Base-by-base conservation (phyloP, 2,113 vertebrate genomes). In the Calonectris borealis region DNA sequence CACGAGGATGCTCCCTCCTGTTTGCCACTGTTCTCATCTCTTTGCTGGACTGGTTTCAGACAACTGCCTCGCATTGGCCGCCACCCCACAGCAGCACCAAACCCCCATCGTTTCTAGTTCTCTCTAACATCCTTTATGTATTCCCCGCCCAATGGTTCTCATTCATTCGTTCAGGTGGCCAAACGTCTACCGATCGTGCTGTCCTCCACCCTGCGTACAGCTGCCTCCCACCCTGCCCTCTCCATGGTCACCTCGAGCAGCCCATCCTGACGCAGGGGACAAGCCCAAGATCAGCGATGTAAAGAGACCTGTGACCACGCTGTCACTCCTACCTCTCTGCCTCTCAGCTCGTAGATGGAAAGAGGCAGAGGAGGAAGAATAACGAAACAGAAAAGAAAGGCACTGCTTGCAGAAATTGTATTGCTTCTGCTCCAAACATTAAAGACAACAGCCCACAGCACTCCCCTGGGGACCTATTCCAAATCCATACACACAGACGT, bases 381-480 rank as follows among this genome's bases (percentile, higher is more conserved):
- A 92, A 92, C 2, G 26, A 64, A 82, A 90, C 3, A 72, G 40
- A 61, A 96, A 89, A 92, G 58, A 83, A 86, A 94, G 69, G 52
- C 21, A 54, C 4, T 55, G 51, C 65, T 75, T 57, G 65, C 70
- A 94, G 77, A 82, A 93, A 87, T 34, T 65, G 77, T 42, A 72
- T 77, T 76, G 81, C 72, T 96, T 86, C 57, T 76, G 70, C 84
- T 94, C 62, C 81, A 79, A 57, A 94, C 72, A n/a, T 57, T 71
- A 85, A 80, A 95, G 52, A 60, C 1, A 11, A 82, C 52, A 69
- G 72, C 52, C 86, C 75, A 71, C 83, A 69, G 81, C 65, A 62
- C 34, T 82, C 68, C 91, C 80, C n/a, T 49, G 62, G 83, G 77
- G 58, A 86, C 19, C 31, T n/a, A 22, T 36, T 94, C 88, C 81